A percentile compares a stretch with the other conserved stretches of the same genome.
Evolutionary conservation across 2,113 vertebrate genomes (phyloP).

Genomic region (Phainopepla nitens): DNA sequence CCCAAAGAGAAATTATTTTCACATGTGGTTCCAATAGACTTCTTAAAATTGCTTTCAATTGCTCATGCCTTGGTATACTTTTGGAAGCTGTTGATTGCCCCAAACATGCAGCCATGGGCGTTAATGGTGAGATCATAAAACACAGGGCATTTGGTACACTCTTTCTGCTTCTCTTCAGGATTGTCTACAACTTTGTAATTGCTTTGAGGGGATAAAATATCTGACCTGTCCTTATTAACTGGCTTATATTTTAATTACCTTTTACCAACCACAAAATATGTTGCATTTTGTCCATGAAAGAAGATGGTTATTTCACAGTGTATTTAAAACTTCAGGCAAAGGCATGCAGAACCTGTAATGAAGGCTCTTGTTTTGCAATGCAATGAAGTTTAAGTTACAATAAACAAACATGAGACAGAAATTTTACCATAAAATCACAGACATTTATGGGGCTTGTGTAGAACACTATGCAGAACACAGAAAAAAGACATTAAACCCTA

Average conservation of each 20-base stretch:
- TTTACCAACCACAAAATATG: not conserved
- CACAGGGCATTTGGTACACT: not conserved
- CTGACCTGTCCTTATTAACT: not conserved
- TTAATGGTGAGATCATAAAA: not conserved
- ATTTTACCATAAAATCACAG: not conserved
- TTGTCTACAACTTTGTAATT: not conserved
- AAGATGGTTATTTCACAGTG: slow-evolving; percentile 3
- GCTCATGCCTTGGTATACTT: not conserved
- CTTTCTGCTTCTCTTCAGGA: not conserved
- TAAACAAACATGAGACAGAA: not conserved
- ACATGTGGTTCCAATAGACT: not conserved
- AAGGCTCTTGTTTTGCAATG: not conserved
- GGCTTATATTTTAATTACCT: slow-evolving; percentile 1
- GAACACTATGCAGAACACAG: not conserved
- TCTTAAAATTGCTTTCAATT: not conserved
- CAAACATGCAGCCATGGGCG: not conserved
- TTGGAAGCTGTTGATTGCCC: not conserved
- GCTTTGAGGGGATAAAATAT: not conserved
- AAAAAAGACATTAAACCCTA: not conserved
- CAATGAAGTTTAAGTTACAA: slow-evolving; percentile 3
- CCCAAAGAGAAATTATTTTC: not conserved
- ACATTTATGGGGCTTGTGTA: not conserved
- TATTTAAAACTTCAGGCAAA: slow-evolving; percentile 24
- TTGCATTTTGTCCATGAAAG: not conserved
- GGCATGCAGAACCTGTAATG: not conserved